Conservation (phyloP, 2,113 vertebrate species). For the Baryphthengus martii region DNA sequence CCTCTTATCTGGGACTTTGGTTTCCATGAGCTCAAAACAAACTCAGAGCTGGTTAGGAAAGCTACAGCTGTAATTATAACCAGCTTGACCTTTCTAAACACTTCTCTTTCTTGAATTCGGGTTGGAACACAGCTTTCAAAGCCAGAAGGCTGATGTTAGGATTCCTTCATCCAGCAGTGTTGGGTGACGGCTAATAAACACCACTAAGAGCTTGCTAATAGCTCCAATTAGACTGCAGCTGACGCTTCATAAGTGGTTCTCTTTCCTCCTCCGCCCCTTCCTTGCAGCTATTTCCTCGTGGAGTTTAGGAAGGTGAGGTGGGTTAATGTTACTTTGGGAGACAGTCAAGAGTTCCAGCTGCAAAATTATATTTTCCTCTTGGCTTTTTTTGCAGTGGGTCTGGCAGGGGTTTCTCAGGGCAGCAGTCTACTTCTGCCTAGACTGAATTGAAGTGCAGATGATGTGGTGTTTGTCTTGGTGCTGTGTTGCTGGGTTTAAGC, state of each 20-base stretch:
- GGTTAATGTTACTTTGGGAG: slow-evolving; percentile 13
- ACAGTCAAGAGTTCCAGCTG: neutral
- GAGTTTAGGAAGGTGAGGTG: slow-evolving; percentile 36
- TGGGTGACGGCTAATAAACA: slow-evolving; percentile 32
- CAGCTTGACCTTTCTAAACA: neutral
- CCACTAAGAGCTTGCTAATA: slow-evolving; percentile 49
- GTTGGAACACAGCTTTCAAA: neutral
- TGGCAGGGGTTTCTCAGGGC: neutral
- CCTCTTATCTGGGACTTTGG: neutral
- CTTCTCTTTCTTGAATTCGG: neutral
- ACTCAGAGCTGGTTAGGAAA: neutral
- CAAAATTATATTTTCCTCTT: neutral
- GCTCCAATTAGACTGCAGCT: slow-evolving; percentile 51
- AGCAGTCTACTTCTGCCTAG: neutral
- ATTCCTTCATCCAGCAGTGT: neutral
- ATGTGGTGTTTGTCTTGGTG: neutral
- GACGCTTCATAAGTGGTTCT: slow-evolving; percentile 38
- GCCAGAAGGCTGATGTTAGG: slow-evolving; percentile 25
- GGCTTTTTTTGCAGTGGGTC: neutral
- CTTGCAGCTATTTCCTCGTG: slow-evolving; percentile 44
- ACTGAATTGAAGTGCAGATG: neutral
- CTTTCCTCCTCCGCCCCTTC: neutral
- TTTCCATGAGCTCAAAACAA: neutral
- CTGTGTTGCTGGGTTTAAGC: neutral
- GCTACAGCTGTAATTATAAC: neutral